Evolutionary conservation across 2,113 vertebrate species (phyloP), one percentile per base, ranked within the genome.

Genomic region (Clupea harengus): DNA sequence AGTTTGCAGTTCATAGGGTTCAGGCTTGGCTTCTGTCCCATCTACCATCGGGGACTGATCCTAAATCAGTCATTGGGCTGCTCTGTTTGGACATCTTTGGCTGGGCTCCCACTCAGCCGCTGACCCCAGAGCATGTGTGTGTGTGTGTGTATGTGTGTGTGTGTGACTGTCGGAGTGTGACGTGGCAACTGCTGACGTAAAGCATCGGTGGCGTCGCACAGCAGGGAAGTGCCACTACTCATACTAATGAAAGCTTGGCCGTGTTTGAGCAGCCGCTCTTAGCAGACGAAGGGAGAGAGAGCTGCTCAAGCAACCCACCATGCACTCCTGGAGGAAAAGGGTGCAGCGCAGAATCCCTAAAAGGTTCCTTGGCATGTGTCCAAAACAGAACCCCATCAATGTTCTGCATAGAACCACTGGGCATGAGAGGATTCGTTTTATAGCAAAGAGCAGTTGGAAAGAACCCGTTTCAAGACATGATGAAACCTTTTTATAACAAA

Each of bases 61-160:
- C 81, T n/a, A 49, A 64, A 32, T 86, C 82, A 81, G 50, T 78
- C 72, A 78, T 44, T 5, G 28, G 32, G n/a, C 6, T 80, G n/a
- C 6, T 80, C 4, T 54, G 28, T 57, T 5, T 80, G 32, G 11
- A 45, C 20, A 44, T 72, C 32, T 82, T 81, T 49, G 46, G 47
- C 20, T 13, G 3, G 15, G 9, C 15, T 67, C 25, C 20, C 10
- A 39, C 25, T 45, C 49, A 52, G 54, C 54, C 54, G 81, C 75
- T 60, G 75, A 39, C 28, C 47, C 50, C 49, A 83, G 39, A 39
- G 49, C 82, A 57, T n/a, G n/a, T n/a, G n/a, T n/a, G n/a, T n/a
- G n/a, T n/a, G n/a, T n/a, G n/a, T n/a, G n/a, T n/a, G n/a, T n/a
- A n/a, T n/a, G n/a, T n/a, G n/a, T n/a, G n/a, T n/a, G n/a, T n/a